phyloP scores from a whole-genome alignment of 2,113 vertebrate species.

The Pontoporia blainvillei region DNA sequence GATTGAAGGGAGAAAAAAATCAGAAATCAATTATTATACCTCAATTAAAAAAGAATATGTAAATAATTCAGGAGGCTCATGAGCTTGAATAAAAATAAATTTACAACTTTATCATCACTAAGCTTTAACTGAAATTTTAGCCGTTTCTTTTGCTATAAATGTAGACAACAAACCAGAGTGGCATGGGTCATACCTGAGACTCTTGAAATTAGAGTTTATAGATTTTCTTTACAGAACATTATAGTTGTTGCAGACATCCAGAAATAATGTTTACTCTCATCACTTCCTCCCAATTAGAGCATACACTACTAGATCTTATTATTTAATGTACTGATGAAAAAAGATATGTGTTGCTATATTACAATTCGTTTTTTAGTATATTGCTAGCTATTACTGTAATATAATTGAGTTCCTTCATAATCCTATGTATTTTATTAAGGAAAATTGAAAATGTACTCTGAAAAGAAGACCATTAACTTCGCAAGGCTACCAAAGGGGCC shows the following conservation, averaged over 20 bases:
- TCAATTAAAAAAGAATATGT: neutral
- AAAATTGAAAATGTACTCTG: neutral
- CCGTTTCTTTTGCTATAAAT: neutral
- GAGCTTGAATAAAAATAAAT: conserved; percentile 15
- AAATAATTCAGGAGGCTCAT: neutral
- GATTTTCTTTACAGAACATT: neutral
- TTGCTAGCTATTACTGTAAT: neutral
- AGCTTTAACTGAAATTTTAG: neutral
- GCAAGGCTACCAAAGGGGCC: neutral
- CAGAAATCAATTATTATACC: neutral
- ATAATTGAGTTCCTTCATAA: neutral
- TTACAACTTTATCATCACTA: neutral
- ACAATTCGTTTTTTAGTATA: neutral
- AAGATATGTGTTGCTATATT: neutral
- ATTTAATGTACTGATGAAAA: neutral
- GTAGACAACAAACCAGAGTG: neutral
- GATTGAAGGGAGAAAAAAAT: neutral
- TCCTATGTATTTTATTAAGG: neutral
- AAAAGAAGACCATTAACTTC: neutral
- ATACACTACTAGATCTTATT: neutral
- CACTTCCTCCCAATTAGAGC: neutral
- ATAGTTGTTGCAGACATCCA: neutral
- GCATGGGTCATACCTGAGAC: neutral
- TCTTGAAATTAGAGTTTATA: neutral
- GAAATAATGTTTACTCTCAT: neutral